Evolutionary conservation across 2,888 invertebrate species (phyloP).

Genomic region (Troides oblongomaculatus): DNA sequence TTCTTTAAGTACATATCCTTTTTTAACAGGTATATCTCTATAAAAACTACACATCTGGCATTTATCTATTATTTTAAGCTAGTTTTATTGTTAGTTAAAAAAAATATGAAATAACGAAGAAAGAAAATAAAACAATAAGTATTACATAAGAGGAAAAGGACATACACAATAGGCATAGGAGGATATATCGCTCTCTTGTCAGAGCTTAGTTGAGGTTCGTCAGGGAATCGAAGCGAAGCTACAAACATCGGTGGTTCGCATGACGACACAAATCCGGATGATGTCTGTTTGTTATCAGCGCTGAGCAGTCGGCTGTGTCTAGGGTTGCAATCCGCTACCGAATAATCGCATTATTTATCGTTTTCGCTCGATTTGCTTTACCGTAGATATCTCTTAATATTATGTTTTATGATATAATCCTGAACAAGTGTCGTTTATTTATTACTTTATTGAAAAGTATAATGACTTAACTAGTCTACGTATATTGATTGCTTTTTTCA

Average conservation of each 20-base stretch:
- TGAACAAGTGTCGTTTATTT: slow-evolving; percentile 3
- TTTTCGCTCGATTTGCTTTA: slow-evolving; percentile 56
- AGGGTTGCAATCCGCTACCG: slow-evolving; percentile 56
- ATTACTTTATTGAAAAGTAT: neutral
- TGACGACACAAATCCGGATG: slow-evolving; percentile 79
- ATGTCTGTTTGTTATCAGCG: slow-evolving; percentile 79
- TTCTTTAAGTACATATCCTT: no score
- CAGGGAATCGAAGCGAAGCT: slow-evolving; percentile 34
- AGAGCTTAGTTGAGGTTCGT: slow-evolving; percentile 34
- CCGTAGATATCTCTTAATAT: slow-evolving; percentile 22
- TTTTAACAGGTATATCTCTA: no score
- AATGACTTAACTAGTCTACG: no score
- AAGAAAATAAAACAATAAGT: no score
- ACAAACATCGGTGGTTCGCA: slow-evolving; percentile 51
- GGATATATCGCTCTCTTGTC: slow-evolving; percentile 23
- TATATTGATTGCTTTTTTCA: no score
- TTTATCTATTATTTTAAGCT: neutral
- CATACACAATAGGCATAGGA: slow-evolving; percentile 5
- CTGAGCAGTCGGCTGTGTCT: slow-evolving; percentile 67
- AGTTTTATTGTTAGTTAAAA: neutral
- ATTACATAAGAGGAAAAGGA: neutral
- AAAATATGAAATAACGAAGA: no score
- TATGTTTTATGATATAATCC: slow-evolving; percentile 20
- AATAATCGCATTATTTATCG: slow-evolving; percentile 70
- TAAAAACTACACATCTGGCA: no score